Evolutionary conservation across 2,797 vertebrate genomes (phyloP).

Genomic region (Phoebastria nigripes): DNA sequence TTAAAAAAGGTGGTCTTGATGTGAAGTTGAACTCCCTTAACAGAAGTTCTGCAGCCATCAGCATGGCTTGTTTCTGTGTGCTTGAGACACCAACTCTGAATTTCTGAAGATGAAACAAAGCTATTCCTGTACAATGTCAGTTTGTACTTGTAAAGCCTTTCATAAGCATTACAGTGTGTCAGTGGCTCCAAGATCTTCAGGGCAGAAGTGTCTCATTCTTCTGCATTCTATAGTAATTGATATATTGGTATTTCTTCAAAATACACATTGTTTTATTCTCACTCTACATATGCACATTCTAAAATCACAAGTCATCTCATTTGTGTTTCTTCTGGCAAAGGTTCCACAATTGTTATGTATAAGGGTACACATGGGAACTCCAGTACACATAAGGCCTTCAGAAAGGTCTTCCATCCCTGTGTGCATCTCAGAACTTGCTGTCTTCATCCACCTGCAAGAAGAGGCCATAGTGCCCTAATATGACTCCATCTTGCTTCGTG

Average conservation of each 20-base stretch:
- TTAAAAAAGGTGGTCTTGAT: neutral
- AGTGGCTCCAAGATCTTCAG: neutral
- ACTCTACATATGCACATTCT: neutral
- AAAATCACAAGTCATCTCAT: neutral
- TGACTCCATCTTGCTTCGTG: neutral
- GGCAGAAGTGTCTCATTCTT: neutral
- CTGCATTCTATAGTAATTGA: neutral
- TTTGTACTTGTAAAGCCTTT: neutral
- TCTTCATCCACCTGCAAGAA: neutral
- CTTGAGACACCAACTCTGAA: neutral
- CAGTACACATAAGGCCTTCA: neutral
- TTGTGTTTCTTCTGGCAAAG: neutral
- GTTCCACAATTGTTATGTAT: neutral
- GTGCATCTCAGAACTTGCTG: neutral
- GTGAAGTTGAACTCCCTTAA: neutral
- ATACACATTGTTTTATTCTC: neutral
- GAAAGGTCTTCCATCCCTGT: neutral
- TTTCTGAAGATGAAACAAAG: neutral
- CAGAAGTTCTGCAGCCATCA: neutral
- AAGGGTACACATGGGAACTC: neutral
- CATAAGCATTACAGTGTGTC: neutral
- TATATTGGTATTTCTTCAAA: neutral
- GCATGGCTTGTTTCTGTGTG: neutral
- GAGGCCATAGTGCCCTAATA: neutral
- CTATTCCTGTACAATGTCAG: neutral